phyloP scores from a whole-genome alignment of 2,113 vertebrate genomes.

The Lates calcarifer region DNA sequence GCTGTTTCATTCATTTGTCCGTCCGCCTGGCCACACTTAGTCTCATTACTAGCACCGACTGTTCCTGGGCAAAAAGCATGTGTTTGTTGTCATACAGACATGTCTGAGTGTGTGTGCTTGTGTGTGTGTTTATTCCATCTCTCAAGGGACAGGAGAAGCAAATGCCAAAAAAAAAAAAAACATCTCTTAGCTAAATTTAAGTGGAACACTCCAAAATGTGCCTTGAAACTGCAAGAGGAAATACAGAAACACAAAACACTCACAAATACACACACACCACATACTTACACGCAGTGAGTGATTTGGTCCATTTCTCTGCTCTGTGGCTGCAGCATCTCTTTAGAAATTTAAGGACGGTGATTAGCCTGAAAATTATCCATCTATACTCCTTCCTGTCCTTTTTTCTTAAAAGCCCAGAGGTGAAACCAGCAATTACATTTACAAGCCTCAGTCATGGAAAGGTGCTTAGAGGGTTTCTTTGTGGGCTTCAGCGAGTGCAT shows the following conservation, averaged over 20 bases:
- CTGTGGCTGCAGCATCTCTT: constrained; percentile 44
- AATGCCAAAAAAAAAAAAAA: constrained; percentile 30
- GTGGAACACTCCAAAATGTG: constrained; percentile 50
- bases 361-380: constrained; percentile 70
- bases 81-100: constrained; percentile 42
- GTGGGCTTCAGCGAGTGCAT: constrained; percentile 55
- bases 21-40: constrained; percentile 70
- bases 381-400: constrained; percentile 58
- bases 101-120: constrained; percentile 11
- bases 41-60: constrained; percentile 66
- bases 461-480: constrained; percentile 69
- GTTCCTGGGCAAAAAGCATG: constrained; percentile 56
- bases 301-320: constrained; percentile 41
- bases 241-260: constrained; percentile 7
- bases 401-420: constrained; percentile 67
- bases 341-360: constrained; percentile 62
- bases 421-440: constrained; percentile 79
- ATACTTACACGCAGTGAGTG: not conserved
- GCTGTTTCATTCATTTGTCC: constrained; percentile 76
- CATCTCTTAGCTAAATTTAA: constrained; percentile 39
- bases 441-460: constrained; percentile 62
- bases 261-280: not conserved
- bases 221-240: constrained; percentile 26
- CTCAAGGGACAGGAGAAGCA: constrained; percentile 30
- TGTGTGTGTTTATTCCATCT: constrained; percentile 29